Base-by-base conservation (phyloP, 2,888 invertebrate species). In the Leptinotarsa juncta region DNA sequence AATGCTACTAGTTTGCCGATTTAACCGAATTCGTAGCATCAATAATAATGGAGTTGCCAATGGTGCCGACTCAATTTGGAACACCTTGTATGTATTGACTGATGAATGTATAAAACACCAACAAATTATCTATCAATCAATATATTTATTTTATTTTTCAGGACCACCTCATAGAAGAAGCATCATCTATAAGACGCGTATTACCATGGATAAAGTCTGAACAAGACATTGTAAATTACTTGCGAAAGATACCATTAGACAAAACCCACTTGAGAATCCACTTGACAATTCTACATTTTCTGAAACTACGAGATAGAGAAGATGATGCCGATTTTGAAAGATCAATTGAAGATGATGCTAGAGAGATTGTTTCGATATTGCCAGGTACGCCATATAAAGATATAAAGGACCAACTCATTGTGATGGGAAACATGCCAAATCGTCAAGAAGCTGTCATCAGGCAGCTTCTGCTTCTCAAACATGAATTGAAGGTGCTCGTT, bases 391-490 rank as follows among this genome's bases (percentile, higher is more conserved):
- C 75, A 4, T 74, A 72, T 18, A 76, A 74, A 62, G 60, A 55
- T 16, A 77, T 79, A 20, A 76, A 73, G 70, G 73, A 70, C 14
- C 71, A 72, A 12, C 72, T 79, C 32, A 53, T 42, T 4, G 65
- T 72, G 7, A 68, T 76, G 18, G 78, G 78, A 4, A 74, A 72
- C 49, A 71, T 77, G 23, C 42, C 73, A 3, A 78, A 78, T 72
- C 76, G 79, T 18, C 77, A 76, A 72, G 79, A 79, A 74, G 69
- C 75, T 23, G 74, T 78, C 12, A 26, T 79, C 67, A 75, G 69
- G 42, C 77, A 79, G 32, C 62, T 77, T 50, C 57, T 77, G 2
- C 50, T 23, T 16, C 23, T 20, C 7, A 70, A 76, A 51, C 26
- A 71, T 20, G 68, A 73, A 14, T 65, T 76, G 20, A 67, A 68